Evolutionary conservation across 2,113 vertebrate species (phyloP).

Genomic region (Alexandromys fortis): DNA sequence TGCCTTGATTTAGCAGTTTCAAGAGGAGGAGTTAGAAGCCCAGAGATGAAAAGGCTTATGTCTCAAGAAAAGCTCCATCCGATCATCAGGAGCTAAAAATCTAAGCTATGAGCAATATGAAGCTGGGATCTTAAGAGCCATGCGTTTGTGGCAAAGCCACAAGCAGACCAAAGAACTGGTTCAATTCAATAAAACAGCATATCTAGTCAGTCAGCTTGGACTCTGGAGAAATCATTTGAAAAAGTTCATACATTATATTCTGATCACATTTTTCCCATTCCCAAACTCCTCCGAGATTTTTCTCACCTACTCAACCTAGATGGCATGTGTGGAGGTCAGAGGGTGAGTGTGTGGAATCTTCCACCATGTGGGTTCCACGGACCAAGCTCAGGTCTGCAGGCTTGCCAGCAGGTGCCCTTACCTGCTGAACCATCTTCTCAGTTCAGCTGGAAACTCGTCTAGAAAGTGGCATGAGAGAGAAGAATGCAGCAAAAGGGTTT

Average conservation of each 20-base stretch:
- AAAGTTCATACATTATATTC: not conserved
- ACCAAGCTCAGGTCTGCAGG: not conserved
- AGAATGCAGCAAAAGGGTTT: not conserved
- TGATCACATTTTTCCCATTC: not conserved
- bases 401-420: not conserved
- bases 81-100: not conserved
- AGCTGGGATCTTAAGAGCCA: conserved; percentile 23
- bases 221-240: not conserved
- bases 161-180: not conserved
- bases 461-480: not conserved
- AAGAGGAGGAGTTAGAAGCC: conserved; percentile 25
- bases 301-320: not conserved
- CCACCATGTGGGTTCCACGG: not conserved
- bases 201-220: not conserved
- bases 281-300: not conserved
- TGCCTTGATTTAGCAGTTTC: not conserved
- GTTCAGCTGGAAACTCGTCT: not conserved
- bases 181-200: conserved; percentile 7
- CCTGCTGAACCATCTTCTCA: not conserved
- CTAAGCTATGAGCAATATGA: not conserved
- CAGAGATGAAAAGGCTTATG: conserved; percentile 25
- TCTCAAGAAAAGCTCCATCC: not conserved
- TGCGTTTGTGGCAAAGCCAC: not conserved
- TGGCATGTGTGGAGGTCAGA: not conserved
- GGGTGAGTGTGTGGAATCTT: not conserved